Conservation (phyloP, 2,888 invertebrate species). For the Platycnemis pennipes region DNA sequence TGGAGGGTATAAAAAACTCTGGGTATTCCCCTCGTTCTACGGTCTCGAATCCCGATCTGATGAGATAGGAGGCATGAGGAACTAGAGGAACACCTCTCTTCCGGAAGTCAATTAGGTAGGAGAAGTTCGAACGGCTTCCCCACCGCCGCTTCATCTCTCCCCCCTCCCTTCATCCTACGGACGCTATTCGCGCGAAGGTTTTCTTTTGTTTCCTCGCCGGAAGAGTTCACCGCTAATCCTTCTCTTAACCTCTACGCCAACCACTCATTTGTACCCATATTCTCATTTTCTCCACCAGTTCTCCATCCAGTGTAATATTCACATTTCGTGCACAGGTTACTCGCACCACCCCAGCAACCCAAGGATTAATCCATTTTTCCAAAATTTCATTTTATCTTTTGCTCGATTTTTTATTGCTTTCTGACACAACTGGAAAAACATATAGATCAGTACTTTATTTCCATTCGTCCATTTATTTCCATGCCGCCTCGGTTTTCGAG, state of each 20-base stretch:
- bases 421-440: no score
- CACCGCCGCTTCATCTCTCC: background rate
- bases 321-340: background rate
- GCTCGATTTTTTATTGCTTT: no score
- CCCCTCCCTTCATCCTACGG: background rate
- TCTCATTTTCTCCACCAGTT: background rate
- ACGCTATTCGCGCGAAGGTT: background rate
- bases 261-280: background rate
- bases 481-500: no score
- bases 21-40: background rate
- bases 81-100: background rate
- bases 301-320: background rate
- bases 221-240: conserved; percentile 1
- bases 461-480: no score
- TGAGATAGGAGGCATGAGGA: background rate
- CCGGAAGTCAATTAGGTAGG: background rate
- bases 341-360: no score
- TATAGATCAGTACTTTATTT: no score
- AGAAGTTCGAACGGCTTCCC: background rate
- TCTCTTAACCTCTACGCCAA: background rate
- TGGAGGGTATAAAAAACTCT: background rate
- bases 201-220: conserved; percentile 13
- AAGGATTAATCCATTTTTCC: no score
- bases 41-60: background rate
- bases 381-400: no score